Conservation (phyloP, 2,888 invertebrate genomes). For the Limnephilus auricula region DNA sequence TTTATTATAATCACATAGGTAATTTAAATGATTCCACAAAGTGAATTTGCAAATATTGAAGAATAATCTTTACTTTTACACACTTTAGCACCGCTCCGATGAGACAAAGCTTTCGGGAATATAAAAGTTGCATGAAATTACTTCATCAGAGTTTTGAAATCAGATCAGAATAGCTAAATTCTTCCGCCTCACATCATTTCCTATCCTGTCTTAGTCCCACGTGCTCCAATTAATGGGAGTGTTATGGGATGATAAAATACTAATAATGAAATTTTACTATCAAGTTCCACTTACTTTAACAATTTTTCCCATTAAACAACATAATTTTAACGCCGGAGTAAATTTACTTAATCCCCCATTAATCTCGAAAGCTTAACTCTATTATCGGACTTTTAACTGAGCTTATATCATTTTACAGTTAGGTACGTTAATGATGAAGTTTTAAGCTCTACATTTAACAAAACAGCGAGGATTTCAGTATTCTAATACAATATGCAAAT, state of each 20-base stretch:
- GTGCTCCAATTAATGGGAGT: neutral
- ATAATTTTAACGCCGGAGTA: neutral
- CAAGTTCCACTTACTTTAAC: neutral
- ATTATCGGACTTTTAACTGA: slow-evolving; percentile 53
- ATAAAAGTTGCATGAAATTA: too few species aligned
- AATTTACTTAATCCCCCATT: slow-evolving; percentile 31
- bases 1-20: too few species aligned
- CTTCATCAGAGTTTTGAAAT: too few species aligned
- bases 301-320: neutral
- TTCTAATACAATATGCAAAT: neutral
- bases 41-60: too few species aligned
- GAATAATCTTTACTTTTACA: too few species aligned
- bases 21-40: too few species aligned
- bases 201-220: neutral
- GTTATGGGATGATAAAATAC: neutral
- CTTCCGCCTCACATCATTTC: neutral
- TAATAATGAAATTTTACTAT: neutral
- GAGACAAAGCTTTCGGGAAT: too few species aligned
- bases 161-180: too few species aligned
- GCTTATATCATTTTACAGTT: slow-evolving; percentile 55
- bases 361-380: slow-evolving; percentile 55
- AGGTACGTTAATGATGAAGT: slow-evolving; percentile 2
- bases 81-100: too few species aligned
- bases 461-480: neutral
- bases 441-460: neutral